Evolutionary conservation across 2,113 vertebrate genomes (phyloP), one percentile per base, ranked within the genome.

Genomic region (Picathartes gymnocephalus): DNA sequence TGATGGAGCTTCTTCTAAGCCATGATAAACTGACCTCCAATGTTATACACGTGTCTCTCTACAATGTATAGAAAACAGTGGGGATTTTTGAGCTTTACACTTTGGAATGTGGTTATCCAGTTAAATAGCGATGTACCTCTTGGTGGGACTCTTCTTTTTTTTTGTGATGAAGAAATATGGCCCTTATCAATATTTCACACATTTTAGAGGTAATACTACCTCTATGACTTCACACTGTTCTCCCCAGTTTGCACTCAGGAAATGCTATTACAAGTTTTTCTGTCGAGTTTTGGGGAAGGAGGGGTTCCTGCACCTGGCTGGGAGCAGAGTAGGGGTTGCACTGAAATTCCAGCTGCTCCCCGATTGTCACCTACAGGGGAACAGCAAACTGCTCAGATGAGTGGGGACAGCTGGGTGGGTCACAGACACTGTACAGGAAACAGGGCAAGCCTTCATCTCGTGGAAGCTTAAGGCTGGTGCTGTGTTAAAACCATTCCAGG

Each of bases 251-350:
- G 90, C 91, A 92, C 86, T 97, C 91, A 95, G 98, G 97, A 97
- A 97, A 97, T 98, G 96, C 97, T 97, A 96, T 97, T 97, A 92
- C 96, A 97, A 96, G 92, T 78, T 44, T 93, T 97, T 97, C 91
- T 97, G 97, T 97, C 22, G 65, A 95, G 70, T 96, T 96, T 96
- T 95, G 95, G 93, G 93, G 88, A 97, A 97, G 97, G 95, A 97
- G 97, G 96, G 79, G 91, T 93, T 98, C 95, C 94, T 95, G 83
- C 50, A 68, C 92, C 94, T 90, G 86, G 90, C 57, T 2, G 47
- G 71, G 91, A 94, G 68, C 78, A 82, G 91, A 37, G 91, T 45
- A 2, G 64, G 42, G 69, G 81, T 86, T 92, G 92, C 83, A 54
- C 27, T 93, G 95, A 81, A 93, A 94, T 97, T 96, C 78, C 93